Conservation (phyloP, 2,888 invertebrate genomes). For the Leptodirus hochenwartii region DNA sequence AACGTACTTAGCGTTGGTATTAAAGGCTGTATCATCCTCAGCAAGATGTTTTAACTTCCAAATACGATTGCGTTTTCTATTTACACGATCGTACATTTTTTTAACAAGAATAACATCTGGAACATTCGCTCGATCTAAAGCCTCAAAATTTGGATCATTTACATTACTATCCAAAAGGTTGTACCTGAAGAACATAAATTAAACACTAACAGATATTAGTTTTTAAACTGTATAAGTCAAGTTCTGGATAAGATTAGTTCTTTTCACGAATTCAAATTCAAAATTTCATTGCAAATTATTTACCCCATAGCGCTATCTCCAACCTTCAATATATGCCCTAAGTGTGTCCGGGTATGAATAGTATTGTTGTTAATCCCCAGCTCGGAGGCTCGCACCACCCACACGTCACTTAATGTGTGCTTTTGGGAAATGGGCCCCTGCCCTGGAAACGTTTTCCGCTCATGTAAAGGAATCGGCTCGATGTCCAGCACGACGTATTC, state of each 20-base stretch:
- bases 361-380: conserved; percentile 66
- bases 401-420: conserved; percentile 83
- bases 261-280: not conserved
- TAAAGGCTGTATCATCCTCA: conserved; percentile 40
- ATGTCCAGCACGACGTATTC: conserved; percentile 93
- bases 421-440: conserved; percentile 74
- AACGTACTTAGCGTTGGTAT: conserved; percentile 41
- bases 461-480: conserved; percentile 56
- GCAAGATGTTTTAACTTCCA: conserved; percentile 89
- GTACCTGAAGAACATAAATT: conserved; percentile 43
- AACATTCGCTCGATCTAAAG: conserved; percentile 43
- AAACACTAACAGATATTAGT: too few relatives aligned
- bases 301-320: conserved; percentile 90
- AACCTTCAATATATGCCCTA: conserved; percentile 81
- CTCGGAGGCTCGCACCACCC: conserved; percentile 78
- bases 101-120: conserved; percentile 93
- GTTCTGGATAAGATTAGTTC: not conserved
- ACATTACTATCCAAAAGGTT: conserved; percentile 81
- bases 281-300: conserved; percentile 14
- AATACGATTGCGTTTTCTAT: conserved; percentile 51
- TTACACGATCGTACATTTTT: conserved; percentile 64
- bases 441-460: conserved; percentile 65
- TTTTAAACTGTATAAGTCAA: not conserved
- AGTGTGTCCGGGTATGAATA: conserved; percentile 77
- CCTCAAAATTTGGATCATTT: conserved; percentile 79